phyloP scores from a whole-genome alignment of 2,888 invertebrate species.

The Barypeithes pellucidus region DNA sequence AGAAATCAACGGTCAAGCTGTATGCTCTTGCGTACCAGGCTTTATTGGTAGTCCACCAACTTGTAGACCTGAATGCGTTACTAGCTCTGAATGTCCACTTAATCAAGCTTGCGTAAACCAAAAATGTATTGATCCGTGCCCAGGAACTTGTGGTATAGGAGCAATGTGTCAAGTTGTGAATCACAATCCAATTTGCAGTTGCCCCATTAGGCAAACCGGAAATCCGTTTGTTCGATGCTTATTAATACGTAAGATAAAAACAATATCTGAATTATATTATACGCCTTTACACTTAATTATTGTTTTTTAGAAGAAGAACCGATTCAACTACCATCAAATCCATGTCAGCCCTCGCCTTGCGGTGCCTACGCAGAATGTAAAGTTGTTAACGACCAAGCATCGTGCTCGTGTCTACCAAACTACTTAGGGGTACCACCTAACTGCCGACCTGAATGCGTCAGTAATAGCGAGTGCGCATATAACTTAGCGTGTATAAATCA shows the following conservation, averaged over 20 bases:
- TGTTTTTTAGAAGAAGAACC: constrained; percentile 57
- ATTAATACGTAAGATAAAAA: constrained; percentile 66
- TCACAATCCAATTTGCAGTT: constrained; percentile 76
- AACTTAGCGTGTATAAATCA: constrained; percentile 82
- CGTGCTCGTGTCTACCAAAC: constrained; percentile 77
- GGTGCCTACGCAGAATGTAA: constrained; percentile 78
- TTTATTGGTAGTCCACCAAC: constrained; percentile 75
- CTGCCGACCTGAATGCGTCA: constrained; percentile 83
- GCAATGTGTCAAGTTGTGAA: constrained; percentile 75
- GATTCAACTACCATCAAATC: constrained; percentile 67
- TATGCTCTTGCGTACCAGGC: constrained; percentile 74
- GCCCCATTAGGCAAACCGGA: constrained; percentile 73
- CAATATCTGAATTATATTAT: constrained; percentile 17
- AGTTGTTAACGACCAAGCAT: constrained; percentile 72
- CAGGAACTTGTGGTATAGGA: constrained; percentile 73
- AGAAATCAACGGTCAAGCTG: constrained; percentile 72
- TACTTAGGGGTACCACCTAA: constrained; percentile 80
- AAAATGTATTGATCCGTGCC: constrained; percentile 77
- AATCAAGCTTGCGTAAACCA: constrained; percentile 75
- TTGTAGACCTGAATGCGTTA: constrained; percentile 76
- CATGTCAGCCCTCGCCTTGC: constrained; percentile 82
- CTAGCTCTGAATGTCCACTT: constrained; percentile 74
- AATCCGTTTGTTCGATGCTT: constrained; percentile 81
- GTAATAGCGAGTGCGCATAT: constrained; percentile 81
- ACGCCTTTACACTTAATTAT: constrained; percentile 19